Base-by-base conservation (phyloP, 2,797 vertebrate species). In the Mus minutoides region DNA sequence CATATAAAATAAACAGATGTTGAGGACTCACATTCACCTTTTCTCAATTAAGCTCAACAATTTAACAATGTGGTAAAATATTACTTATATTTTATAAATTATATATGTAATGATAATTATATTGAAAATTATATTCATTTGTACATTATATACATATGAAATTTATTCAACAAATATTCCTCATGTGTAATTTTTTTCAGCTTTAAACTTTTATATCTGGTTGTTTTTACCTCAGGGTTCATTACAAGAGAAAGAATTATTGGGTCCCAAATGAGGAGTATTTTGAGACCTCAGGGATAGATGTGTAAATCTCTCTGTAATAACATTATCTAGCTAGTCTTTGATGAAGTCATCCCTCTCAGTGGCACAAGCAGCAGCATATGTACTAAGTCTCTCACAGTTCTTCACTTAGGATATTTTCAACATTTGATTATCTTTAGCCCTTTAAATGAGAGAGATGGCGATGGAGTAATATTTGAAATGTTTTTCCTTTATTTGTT, bases 391-490 rank as follows among this genome's bases (percentile, higher is more conserved):
- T 75, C 11, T 60, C 60, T 83, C 17, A 13, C 26, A n/a, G 43
- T 46, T 79, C 62, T 89, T 60, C 34, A 75, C 31, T 77, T 29
- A 71, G 6, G 34, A 11, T 31, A 34, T 37, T 84, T 90, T 92
- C 12, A 46, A 83, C 91, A 49, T 85, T 90, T 93, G 84, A 69
- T 17, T 12, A 77, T 96, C 22, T 92, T 96, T 56, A 93, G 3
- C 46, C 29, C 0, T 67, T 73, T 40, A 56, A 67, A 40, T 34
- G 11, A 88, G 54, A 94, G 95, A 85, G 29, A 64, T 67, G 54
- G 62, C 49, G 71, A 73, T 22, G 76, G 34, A 26, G 6, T 22
- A n/a, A 31, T 31, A 43, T 90, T 92, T 84, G 40, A 46, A 56
- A 29, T 56, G 22, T 62, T 91, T 92, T 80, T 58, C 16, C 86